Conservation (phyloP, 2,113 vertebrate genomes). For the Enhydra lutris region DNA sequence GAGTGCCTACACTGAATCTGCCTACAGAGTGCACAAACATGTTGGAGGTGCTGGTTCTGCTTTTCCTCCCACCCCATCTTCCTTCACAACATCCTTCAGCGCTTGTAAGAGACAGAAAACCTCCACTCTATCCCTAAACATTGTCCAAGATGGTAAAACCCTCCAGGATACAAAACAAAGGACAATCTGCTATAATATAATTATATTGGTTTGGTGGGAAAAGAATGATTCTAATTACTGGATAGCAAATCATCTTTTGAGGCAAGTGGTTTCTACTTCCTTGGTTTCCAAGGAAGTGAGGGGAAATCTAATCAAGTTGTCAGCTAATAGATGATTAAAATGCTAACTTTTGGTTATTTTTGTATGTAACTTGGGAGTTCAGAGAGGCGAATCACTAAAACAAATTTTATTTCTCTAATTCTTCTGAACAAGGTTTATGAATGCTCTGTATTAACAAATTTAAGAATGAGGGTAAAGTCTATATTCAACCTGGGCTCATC, state of each 20-base stretch:
- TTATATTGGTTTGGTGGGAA: not conserved
- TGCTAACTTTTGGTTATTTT: slow-evolving; percentile 12
- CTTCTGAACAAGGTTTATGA: not conserved
- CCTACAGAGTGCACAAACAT: not conserved
- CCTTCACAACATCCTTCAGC: not conserved
- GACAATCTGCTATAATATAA: not conserved
- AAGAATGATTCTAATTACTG: not conserved
- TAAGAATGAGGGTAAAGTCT: not conserved
- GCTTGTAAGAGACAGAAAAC: not conserved
- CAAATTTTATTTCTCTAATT: not conserved
- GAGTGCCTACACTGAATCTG: not conserved
- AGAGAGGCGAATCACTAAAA: not conserved
- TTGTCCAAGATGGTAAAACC: not conserved
- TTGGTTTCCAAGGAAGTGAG: slow-evolving; percentile 26
- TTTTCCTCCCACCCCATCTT: not conserved
- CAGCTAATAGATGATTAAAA: slow-evolving; percentile 4
- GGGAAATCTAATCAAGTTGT: slow-evolving; percentile 28
- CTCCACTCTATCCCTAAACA: not conserved
- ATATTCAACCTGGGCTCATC: not conserved
- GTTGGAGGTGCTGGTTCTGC: not conserved
- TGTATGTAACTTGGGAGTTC: not conserved
- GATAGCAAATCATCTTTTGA: not conserved
- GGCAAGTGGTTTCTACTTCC: slow-evolving; percentile 22
- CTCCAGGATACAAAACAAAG: not conserved
- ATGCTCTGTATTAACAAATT: not conserved